phyloP scores from a whole-genome alignment of 1,140 invertebrate genomes.

The Chionoecetes opilio region DNA sequence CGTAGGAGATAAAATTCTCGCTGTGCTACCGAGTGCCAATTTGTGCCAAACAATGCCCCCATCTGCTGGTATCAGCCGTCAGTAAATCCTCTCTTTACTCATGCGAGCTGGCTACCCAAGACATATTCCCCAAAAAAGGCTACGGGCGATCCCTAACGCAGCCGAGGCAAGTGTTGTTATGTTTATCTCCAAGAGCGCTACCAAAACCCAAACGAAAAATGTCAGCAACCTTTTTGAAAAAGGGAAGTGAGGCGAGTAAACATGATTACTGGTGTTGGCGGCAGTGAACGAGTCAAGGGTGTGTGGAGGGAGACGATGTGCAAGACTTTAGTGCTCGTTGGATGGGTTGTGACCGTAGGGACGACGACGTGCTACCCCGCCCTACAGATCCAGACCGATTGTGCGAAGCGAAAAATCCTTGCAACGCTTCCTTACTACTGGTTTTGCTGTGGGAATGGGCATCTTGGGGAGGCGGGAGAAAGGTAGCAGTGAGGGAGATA shows the following conservation, averaged over 20 bases:
- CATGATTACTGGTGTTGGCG: conserved; percentile 52
- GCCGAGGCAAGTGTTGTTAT: neutral
- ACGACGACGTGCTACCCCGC: neutral
- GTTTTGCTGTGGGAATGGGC: neutral
- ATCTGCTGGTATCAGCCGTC: neutral
- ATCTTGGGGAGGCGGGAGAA: neutral
- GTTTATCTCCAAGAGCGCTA: neutral
- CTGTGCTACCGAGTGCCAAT: too few species aligned
- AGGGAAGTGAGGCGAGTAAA: conserved; percentile 51
- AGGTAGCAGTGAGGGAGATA: neutral
- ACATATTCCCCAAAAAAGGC: neutral
- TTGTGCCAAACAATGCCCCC: neutral
- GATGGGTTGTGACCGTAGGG: neutral
- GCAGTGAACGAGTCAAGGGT: neutral
- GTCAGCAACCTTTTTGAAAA: conserved; percentile 57
- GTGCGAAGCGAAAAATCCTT: neutral
- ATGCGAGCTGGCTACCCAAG: neutral
- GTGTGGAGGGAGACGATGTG: neutral
- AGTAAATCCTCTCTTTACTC: neutral
- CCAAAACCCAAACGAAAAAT: conserved; percentile 38
- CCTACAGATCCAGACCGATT: conserved; percentile 44
- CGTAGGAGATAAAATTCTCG: too few species aligned
- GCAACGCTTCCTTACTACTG: too few species aligned
- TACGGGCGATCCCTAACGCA: neutral
- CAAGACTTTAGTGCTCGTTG: conserved; percentile 24